Evolutionary conservation across 2,888 invertebrate species (phyloP).

Genomic region (Lobophora halterata): DNA sequence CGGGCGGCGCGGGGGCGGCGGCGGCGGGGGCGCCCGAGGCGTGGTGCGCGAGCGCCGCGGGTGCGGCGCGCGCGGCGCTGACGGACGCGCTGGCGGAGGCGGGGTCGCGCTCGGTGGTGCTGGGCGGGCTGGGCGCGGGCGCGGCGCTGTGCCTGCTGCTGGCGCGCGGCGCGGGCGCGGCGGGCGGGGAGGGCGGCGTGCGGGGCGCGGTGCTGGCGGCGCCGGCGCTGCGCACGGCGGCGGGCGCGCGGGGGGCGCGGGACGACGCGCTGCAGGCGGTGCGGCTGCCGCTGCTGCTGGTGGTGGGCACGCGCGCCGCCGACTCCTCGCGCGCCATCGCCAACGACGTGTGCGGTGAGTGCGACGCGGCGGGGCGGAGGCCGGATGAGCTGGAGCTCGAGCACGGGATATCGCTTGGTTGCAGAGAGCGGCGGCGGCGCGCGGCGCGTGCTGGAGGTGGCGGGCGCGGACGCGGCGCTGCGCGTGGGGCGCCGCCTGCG

Average conservation of each 20-base stretch:
- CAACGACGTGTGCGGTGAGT: conserved; percentile 54
- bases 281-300: conserved; percentile 43
- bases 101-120: conserved; percentile 39
- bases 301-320: conserved; percentile 38
- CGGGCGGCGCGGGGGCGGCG: conserved; percentile 31
- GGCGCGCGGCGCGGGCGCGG: conserved; percentile 37
- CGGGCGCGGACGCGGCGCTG: conserved; percentile 70
- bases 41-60: conserved; percentile 49
- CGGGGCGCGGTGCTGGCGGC: conserved; percentile 84
- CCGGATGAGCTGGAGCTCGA: conserved; percentile 63
- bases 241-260: conserved; percentile 83
- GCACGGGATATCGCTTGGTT: conserved; percentile 38
- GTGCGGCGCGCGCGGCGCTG: conserved; percentile 46
- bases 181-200: conserved; percentile 36
- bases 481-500: conserved; percentile 79
- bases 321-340: conserved; percentile 74
- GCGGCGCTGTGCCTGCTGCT: conserved; percentile 47
- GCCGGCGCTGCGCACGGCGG: conserved; percentile 84
- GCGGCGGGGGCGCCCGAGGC: conserved; percentile 40
- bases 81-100: conserved; percentile 49
- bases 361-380: conserved; percentile 66
- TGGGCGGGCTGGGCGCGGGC: conserved; percentile 33
- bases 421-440: conserved; percentile 56
- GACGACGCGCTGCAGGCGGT: conserved; percentile 81
- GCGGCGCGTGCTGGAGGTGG: conserved; percentile 38